Percentiles rank a stretch among this genome's conserved stretches.
These are phyloP conservation scores for Thaumatotibia leucotreta DNA, from an alignment of 1,140 invertebrate species.

Conservation along the genomic window DNA sequence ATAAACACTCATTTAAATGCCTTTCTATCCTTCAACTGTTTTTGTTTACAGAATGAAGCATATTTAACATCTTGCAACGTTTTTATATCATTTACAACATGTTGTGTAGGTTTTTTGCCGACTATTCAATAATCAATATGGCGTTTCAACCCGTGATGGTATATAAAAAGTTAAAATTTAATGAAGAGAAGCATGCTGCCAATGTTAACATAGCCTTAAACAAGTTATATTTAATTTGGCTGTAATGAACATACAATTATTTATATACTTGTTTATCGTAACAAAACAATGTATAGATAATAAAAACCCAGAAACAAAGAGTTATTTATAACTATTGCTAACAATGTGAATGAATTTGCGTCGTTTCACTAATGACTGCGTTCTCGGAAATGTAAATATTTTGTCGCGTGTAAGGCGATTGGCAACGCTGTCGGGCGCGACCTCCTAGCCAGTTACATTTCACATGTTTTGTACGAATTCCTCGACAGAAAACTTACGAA, in stretches of 20 bases:
- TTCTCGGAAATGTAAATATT: neutral
- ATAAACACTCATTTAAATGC: neutral
- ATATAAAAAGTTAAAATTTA: neutral
- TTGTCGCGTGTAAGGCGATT: neutral
- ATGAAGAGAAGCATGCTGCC: neutral
- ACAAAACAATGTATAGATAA: neutral
- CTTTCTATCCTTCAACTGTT: neutral
- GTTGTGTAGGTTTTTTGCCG: neutral
- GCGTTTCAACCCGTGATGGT: neutral
- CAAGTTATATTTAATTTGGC: too few relatives aligned
- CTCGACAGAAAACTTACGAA: too few relatives aligned
- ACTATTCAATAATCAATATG: neutral
- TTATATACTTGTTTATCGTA: neutral
- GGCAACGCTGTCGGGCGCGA: neutral
- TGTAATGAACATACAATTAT: neutral
- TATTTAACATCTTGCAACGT: neutral
- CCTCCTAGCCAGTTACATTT: too few relatives aligned
- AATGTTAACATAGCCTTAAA: neutral
- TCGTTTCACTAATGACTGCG: neutral
- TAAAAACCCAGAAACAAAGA: neutral
- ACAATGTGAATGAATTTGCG: slow-evolving; percentile 3
- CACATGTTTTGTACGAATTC: too few relatives aligned
- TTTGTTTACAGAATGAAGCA: neutral
- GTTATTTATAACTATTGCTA: neutral
- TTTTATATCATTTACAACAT: neutral